Evolutionary conservation across 2,113 vertebrate genomes (phyloP).

Genomic region (Salminus brasiliensis): DNA sequence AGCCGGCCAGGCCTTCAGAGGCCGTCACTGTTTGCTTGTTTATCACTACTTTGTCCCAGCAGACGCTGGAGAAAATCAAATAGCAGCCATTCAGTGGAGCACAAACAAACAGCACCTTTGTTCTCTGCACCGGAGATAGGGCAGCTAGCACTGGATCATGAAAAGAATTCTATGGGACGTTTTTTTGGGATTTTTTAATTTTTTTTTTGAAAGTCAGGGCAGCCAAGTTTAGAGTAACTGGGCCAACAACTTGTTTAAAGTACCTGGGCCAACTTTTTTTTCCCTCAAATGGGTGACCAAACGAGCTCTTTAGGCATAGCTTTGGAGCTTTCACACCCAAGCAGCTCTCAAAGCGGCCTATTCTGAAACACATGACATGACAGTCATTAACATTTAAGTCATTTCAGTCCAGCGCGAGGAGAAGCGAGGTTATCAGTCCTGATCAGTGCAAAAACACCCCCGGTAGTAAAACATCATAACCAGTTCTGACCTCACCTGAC

Average conservation of each 20-base stretch:
- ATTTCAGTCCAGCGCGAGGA: not conserved
- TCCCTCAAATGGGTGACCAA: not conserved
- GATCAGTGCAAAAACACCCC: not conserved
- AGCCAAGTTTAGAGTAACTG: not conserved
- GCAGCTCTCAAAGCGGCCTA: not conserved
- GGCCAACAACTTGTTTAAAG: constrained; percentile 4
- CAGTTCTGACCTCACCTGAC: constrained; percentile 18
- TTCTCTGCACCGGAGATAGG: constrained; percentile 8
- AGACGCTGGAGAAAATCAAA: constrained; percentile 13
- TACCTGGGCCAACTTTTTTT: not conserved
- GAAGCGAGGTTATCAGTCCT: not conserved
- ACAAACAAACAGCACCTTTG: constrained; percentile 45
- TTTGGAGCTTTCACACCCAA: not conserved
- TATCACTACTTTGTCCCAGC: not conserved
- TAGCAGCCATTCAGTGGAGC: constrained; percentile 7
- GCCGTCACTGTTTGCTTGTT: not conserved
- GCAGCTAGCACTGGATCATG: not conserved
- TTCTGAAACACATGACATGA: too few relatives aligned
- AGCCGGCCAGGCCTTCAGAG: constrained; percentile 4
- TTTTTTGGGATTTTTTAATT: too few relatives aligned
- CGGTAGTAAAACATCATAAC: not conserved
- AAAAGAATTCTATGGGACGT: not conserved
- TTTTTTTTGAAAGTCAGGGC: too few relatives aligned
- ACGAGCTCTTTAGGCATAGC: not conserved
- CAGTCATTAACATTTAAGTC: not conserved